Base-by-base conservation (phyloP, 2,113 vertebrate genomes). In the Lates calcarifer region DNA sequence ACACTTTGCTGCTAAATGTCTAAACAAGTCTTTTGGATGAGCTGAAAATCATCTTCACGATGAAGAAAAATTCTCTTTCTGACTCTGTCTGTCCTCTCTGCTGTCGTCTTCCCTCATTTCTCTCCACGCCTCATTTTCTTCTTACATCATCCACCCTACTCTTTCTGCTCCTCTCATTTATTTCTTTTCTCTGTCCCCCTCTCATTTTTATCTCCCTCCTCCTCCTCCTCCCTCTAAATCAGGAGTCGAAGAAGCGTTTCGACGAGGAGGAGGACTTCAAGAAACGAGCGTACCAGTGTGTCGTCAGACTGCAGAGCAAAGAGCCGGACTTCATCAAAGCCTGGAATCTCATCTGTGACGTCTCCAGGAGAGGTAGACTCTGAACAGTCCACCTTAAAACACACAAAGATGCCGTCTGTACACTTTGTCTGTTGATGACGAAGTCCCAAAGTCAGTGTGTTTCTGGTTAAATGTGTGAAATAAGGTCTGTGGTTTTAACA, bases 231-330 rank as follows among this genome's bases (percentile, higher is more conserved):
- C 66, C 85, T 62, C 76, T 43, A n/a, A n/a, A 31, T 5, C 41
- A 99, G 98, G 98, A 99, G 90, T 99, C 98, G 2, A 99, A 99
- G 93, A 97, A 96, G 90, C 96, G 98, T 7, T 99, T 99, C 85
- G 98, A 99, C 84, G 95, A 95, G 0, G 98, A 99, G 6, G 98
- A 99, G 81, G 97, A 95, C 3, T 99, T 99, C 70, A 99, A 99
- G 94, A 99, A 96, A 81, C 94, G 95, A 56, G 98, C 97, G 1
- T 99, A 99, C 77, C 95, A 96, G 81, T 99, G 98, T 64, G 98
- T 99, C 18, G 97, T 99, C 87, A 90, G 93, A 24, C 96, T 99
- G 68, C 98, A 99, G 95, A 97, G 96, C 95, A 99, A 97, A 94
- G 95, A 95, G n/a, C 95, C 96, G 0, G 95, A 97, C 24, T 96